These are phyloP conservation scores for Osmerus mordax DNA, from an alignment of 2,113 vertebrate species.

Conservation along the genomic window DNA sequence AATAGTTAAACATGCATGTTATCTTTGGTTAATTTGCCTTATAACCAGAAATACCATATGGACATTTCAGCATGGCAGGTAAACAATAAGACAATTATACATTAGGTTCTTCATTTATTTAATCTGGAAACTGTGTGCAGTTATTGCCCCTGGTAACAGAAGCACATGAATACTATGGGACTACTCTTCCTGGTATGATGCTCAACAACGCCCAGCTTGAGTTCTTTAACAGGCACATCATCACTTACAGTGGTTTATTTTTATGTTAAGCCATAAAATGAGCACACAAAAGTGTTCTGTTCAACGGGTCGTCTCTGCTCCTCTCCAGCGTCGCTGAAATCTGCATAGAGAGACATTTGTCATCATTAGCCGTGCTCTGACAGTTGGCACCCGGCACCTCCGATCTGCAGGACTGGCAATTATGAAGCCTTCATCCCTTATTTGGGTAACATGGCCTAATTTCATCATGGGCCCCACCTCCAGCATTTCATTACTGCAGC, in stretches of 20 bases:
- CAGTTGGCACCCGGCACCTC: slow-evolving; percentile 97
- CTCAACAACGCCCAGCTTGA: slow-evolving; percentile 37
- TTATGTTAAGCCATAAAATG: slow-evolving; percentile 60
- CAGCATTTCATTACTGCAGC: slow-evolving; percentile 68
- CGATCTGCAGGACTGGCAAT: slow-evolving; percentile 90
- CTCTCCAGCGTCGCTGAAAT: slow-evolving; percentile 78
- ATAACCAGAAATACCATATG: too few species aligned
- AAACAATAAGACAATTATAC: slow-evolving; percentile 10
- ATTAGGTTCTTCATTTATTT: slow-evolving; percentile 1
- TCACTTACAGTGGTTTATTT: slow-evolving; percentile 45
- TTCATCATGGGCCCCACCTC: slow-evolving; percentile 64
- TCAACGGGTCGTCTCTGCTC: slow-evolving; percentile 33
- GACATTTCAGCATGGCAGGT: background rate
- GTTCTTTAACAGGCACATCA: slow-evolving; percentile 36
- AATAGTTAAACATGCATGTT: too few species aligned
- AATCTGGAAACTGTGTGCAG: slow-evolving; percentile 5
- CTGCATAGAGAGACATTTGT: slow-evolving; percentile 99
- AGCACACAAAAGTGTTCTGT: slow-evolving; percentile 59
- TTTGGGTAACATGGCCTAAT: slow-evolving; percentile 79
- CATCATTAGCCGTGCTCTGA: slow-evolving; percentile 99
- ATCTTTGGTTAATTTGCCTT: too few species aligned
- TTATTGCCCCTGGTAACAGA: background rate
- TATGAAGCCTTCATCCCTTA: slow-evolving; percentile 83
- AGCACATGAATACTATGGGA: slow-evolving; percentile 14
- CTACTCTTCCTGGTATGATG: background rate